Conservation (phyloP, 1,140 invertebrate species). For the Ooceraea biroi region DNA sequence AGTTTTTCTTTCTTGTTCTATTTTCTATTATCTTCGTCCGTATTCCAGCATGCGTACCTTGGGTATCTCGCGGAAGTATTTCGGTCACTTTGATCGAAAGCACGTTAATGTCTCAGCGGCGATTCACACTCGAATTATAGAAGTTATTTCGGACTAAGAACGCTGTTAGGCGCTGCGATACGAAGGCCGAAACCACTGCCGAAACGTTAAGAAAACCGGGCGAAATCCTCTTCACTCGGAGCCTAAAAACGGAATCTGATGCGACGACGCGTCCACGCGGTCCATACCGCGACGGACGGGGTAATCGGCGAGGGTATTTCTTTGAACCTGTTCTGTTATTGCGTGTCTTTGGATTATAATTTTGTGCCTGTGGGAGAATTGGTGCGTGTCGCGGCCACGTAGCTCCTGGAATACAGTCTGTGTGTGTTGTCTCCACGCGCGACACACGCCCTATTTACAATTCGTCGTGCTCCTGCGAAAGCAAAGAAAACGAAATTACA, state of each 20-base stretch:
- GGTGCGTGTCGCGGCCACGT: slow-evolving; percentile 75
- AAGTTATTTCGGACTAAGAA: slow-evolving; percentile 2
- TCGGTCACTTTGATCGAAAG: slow-evolving; percentile 24
- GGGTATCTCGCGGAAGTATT: slow-evolving; percentile 30
- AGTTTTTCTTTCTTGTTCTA: slow-evolving; percentile 11
- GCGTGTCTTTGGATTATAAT: slow-evolving; percentile 53
- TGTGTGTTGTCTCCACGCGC: slow-evolving; percentile 71
- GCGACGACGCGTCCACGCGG: neutral
- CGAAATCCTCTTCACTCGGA: slow-evolving; percentile 15
- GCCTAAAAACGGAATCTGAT: slow-evolving; percentile 8
- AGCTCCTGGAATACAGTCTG: slow-evolving; percentile 86
- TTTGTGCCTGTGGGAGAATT: slow-evolving; percentile 64
- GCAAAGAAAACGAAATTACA: slow-evolving; percentile 46
- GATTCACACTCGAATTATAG: slow-evolving; percentile 16
- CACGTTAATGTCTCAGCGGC: slow-evolving; percentile 15
- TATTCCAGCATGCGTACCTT: slow-evolving; percentile 38
- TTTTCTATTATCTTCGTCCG: slow-evolving; percentile 22
- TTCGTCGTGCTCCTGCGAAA: slow-evolving; percentile 88
- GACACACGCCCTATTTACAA: slow-evolving; percentile 86
- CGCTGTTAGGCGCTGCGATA: slow-evolving; percentile 29
- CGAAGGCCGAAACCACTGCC: slow-evolving; percentile 23
- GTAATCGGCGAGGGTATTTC: slow-evolving; percentile 19
- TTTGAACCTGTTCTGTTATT: slow-evolving; percentile 57
- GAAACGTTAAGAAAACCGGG: slow-evolving; percentile 19
- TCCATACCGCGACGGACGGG: neutral